Conservation (phyloP, 2,797 vertebrate genomes). For the Diceros bicornis region DNA sequence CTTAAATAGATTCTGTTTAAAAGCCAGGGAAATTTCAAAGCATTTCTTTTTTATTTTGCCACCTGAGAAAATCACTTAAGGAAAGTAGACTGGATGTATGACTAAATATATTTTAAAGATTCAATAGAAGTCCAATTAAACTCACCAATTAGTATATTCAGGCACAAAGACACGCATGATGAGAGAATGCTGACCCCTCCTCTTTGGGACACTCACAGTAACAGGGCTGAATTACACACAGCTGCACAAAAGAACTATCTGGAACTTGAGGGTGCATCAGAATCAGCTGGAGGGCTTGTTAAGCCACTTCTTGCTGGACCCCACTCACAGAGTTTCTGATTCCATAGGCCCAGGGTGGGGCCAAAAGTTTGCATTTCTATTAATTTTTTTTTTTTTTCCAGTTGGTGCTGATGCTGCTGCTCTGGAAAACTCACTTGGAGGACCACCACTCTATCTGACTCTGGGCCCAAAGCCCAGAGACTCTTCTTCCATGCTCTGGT, state of each 20-base stretch:
- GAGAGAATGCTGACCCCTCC: neutral
- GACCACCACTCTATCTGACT: neutral
- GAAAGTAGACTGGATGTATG: slow-evolving; percentile 37
- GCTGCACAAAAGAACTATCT: neutral
- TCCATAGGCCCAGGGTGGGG: too few species aligned
- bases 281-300: neutral
- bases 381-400: too few species aligned
- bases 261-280: neutral
- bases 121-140: slow-evolving; percentile 19
- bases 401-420: neutral
- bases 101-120: slow-evolving; percentile 68
- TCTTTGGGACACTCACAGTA: neutral
- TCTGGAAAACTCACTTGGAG: neutral
- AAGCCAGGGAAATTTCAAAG: slow-evolving; percentile 65
- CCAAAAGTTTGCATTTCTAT: neutral
- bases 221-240: neutral
- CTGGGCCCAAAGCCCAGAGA: neutral
- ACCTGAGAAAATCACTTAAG: slow-evolving; percentile 72
- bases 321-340: neutral
- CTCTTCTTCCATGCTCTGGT: neutral
- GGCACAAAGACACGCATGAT: neutral
- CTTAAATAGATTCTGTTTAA: slow-evolving; percentile 66
- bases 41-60: slow-evolving; percentile 71
- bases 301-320: neutral
- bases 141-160: neutral